Base-by-base conservation (phyloP, 2,113 vertebrate species). In the Limanda limanda region DNA sequence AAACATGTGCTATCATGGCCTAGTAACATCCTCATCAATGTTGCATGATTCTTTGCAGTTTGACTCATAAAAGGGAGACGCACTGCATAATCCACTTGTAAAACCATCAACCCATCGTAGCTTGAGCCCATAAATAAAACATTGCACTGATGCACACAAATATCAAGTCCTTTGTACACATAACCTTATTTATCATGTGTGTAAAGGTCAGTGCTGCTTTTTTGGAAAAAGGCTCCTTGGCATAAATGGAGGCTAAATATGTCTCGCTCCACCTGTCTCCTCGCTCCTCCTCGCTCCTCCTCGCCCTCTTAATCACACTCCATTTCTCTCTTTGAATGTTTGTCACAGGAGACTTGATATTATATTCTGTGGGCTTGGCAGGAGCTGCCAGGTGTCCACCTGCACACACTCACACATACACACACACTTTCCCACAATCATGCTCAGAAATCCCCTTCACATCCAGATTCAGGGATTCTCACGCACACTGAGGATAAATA, bases 51-150 rank as follows among this genome's bases (percentile, higher is more conserved):
- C 63, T 56, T 82, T 81, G 27, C 31, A 21, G 75, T 86, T 74
- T 76, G 25, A 74, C 78, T 76, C 61, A 79, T 71, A 59, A 86
- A 86, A 76, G 25, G 37, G 17, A 62, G 56, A 25, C 12, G 21
- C 55, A 68, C 71, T 76, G 71, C 51, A 72, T 76, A 78, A 76
- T 78, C 23, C 57, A 74, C 27, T 27, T 70, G 25, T 74, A 74
- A 84, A 82, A 57, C 74, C 69, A 78, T 84, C 78, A 85, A 76
- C 78, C 27, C 35, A 37, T 23, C 23, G 54, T 67, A 60, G 45
- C 67, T 69, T 68, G 35, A 70, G 56, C 10, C 40, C 54, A 78
- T 88, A 67, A 86, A 89, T 88, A 86, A 83, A 79, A 86, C 63
- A 89, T 79, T 31, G 42, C 72, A 79, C 9, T 64, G 77, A 79